These are phyloP conservation scores for Rhadinocentrus ornatus DNA, from an alignment of 2,797 vertebrate species.

Conservation along the genomic window DNA sequence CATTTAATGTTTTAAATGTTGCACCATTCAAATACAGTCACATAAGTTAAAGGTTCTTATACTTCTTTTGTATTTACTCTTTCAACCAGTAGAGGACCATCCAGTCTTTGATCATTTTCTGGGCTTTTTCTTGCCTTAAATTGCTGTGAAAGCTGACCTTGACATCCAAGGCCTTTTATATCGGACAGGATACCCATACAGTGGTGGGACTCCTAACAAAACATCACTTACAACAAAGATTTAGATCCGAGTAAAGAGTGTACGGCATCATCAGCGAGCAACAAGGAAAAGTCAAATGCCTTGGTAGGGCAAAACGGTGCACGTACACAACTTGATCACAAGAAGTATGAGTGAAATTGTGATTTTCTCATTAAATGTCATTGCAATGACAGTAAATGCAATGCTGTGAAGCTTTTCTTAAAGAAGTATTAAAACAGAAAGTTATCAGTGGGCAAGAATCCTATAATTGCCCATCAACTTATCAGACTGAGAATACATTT, in stretches of 20 bases:
- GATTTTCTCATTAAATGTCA: neutral
- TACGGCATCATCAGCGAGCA: neutral
- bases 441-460: neutral
- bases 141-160: neutral
- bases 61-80: neutral
- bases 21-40: neutral
- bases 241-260: neutral
- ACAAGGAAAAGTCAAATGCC: neutral
- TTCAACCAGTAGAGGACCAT: constrained; percentile 55
- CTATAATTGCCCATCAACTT: neutral
- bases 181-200: neutral
- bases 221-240: constrained; percentile 1
- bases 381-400: no score
- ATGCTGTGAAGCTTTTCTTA: neutral
- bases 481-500: constrained; percentile 6
- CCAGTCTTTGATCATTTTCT: neutral
- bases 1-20: neutral
- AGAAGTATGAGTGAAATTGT: neutral
- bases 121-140: neutral
- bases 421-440: neutral
- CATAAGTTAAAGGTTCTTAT: neutral
- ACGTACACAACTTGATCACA: neutral
- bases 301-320: neutral
- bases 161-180: neutral
- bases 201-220: neutral